phyloP scores from a whole-genome alignment of 2,113 vertebrate genomes.

The Isurus oxyrinchus region DNA sequence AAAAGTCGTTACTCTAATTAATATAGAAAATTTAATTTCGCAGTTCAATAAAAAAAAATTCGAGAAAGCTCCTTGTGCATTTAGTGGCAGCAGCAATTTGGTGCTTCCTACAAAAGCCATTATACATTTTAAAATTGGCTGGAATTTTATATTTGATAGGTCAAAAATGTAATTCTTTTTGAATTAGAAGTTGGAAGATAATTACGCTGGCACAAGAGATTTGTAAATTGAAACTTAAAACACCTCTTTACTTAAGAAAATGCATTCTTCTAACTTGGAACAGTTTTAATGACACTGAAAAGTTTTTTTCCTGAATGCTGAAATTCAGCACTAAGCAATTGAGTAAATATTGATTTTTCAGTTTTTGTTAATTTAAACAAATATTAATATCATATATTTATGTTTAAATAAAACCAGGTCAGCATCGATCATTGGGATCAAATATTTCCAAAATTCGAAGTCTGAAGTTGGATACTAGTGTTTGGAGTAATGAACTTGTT shows the following conservation, averaged over 20 bases:
- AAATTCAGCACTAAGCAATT: neutral
- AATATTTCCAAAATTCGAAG: slow-evolving; percentile 88
- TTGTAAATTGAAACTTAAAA: neutral
- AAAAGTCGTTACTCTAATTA: neutral
- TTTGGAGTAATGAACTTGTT: slow-evolving; percentile 96
- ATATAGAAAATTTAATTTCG: neutral
- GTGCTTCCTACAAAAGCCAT: neutral
- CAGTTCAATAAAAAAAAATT: too few species aligned
- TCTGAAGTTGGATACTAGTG: slow-evolving; percentile 86
- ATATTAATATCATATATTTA: neutral
- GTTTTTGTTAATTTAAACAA: neutral
- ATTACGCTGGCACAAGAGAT: neutral
- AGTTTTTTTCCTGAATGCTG: neutral
- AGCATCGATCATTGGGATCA: slow-evolving; percentile 81
- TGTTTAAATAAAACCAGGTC: slow-evolving; percentile 59
- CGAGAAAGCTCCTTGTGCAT: too few species aligned
- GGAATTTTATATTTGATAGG: neutral
- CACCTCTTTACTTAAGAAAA: neutral
- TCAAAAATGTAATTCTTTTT: neutral
- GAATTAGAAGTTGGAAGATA: neutral
- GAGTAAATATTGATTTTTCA: neutral
- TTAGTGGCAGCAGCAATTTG: neutral
- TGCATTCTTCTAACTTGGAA: neutral
- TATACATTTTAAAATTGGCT: neutral
- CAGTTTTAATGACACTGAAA: neutral